These are phyloP conservation scores for Morpho achilles DNA, from an alignment of 2,888 invertebrate species.

Conservation along the genomic window DNA sequence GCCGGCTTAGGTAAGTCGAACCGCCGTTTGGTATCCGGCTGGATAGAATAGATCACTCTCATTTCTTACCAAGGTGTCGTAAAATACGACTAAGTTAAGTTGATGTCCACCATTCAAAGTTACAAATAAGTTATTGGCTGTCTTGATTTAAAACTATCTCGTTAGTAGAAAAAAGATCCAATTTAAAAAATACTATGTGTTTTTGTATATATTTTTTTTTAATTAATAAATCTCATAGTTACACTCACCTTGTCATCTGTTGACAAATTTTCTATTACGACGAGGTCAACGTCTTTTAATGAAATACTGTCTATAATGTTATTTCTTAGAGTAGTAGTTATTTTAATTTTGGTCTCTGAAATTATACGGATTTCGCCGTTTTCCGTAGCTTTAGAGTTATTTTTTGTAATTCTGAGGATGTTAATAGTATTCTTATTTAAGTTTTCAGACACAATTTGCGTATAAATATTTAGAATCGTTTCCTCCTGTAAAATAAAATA, in stretches of 20 bases:
- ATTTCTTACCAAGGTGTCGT: no score
- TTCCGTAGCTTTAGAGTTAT: slow-evolving; percentile 5
- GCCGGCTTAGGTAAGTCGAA: no score
- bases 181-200: no score
- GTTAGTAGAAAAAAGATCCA: no score
- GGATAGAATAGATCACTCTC: no score
- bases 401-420: slow-evolving; percentile 32
- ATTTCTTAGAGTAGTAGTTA: slow-evolving; percentile 13
- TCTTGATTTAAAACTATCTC: no score
- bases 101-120: no score
- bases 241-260: slow-evolving; percentile 33
- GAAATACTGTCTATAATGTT: slow-evolving; percentile 24
- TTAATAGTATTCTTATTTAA: slow-evolving; percentile 33
- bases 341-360: background rate
- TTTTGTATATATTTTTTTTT: no score
- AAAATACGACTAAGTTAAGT: no score
- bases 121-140: no score
- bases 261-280: slow-evolving; percentile 33
- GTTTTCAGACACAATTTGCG: slow-evolving; percentile 43
- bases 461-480: slow-evolving; percentile 29
- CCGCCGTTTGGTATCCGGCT: no score
- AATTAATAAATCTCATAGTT: background rate
- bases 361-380: background rate
- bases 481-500: slow-evolving; percentile 30
- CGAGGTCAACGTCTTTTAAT: slow-evolving; percentile 26